Conservation (phyloP, 2,113 vertebrate genomes). For the Alosa alosa region DNA sequence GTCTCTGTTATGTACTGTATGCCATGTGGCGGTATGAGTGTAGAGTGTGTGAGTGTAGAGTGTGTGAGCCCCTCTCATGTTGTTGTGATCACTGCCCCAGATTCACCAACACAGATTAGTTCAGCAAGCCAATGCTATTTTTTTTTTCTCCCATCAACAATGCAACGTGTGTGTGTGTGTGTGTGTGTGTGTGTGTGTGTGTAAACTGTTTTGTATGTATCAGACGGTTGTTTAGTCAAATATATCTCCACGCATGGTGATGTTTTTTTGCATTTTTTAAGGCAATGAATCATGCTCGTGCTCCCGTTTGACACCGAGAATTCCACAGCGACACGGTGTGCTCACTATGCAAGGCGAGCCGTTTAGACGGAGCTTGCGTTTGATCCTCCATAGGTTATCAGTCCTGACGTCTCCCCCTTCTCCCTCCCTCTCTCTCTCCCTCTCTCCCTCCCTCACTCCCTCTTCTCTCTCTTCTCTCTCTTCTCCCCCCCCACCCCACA, state of each 20-base stretch:
- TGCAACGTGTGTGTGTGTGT: background rate
- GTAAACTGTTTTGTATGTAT: background rate
- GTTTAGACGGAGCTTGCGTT: constrained; percentile 39
- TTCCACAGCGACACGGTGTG: constrained; percentile 1
- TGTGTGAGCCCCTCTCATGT: background rate
- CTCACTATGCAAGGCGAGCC: constrained; percentile 2
- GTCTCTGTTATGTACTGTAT: background rate
- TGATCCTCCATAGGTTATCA: constrained; percentile 63
- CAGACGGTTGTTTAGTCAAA: background rate
- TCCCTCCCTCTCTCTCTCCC: constrained; percentile 25
- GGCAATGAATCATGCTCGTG: constrained; percentile 5
- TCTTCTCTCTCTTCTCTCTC: constrained; percentile 54
- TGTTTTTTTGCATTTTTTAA: background rate
- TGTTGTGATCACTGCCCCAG: background rate
- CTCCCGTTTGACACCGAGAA: background rate
- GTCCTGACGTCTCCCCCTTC: constrained; percentile 61
- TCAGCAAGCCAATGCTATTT: background rate
- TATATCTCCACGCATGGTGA: background rate
- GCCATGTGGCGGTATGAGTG: background rate
- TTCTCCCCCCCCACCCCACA: background rate
- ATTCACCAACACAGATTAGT: background rate
- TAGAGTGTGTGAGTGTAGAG: background rate
- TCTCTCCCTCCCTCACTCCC: background rate
- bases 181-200: too few relatives aligned
- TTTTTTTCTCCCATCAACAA: background rate